Percentiles rank a stretch among this genome's conserved stretches.
These are phyloP conservation scores for Etia nguti DNA, from an alignment of 2,113 vertebrate genomes.

Conservation along the genomic window DNA sequence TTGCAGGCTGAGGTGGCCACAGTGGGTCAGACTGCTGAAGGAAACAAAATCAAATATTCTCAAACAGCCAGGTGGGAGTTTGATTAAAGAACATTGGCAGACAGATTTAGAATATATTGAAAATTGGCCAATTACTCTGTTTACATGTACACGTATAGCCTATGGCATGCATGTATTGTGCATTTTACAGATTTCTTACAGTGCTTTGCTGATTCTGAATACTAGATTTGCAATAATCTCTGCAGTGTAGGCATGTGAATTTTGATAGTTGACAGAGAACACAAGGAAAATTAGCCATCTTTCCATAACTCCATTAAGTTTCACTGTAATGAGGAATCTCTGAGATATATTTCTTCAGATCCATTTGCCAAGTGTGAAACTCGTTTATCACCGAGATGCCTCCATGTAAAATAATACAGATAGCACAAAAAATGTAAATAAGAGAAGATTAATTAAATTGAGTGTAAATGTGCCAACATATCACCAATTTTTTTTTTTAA, in stretches of 20 bases:
- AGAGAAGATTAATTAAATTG: not conserved
- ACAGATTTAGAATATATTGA: not conserved
- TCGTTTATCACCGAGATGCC: not conserved
- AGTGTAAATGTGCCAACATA: not conserved
- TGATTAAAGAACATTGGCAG: not conserved
- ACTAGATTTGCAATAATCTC: not conserved
- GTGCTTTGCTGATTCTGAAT: not conserved
- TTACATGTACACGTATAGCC: not conserved
- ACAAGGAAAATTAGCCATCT: not conserved
- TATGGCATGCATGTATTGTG: not conserved
- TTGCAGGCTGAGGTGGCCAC: conserved; percentile 10
- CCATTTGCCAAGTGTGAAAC: conserved; percentile 10
- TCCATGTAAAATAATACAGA: not conserved
- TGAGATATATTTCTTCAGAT: not conserved
- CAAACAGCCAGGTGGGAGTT: not conserved
- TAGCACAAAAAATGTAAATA: conserved; percentile 16
- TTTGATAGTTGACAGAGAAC: conserved; percentile 17
- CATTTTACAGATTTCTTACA: not conserved
- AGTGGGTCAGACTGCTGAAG: not conserved
- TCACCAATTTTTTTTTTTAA: not conserved
- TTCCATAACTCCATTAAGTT: conserved; percentile 8
- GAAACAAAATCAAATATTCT: conserved; percentile 31
- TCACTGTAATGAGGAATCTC: conserved; percentile 9
- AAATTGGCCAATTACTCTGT: not conserved
- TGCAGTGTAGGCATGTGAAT: not conserved